Evolutionary conservation across 1,140 invertebrate species (phyloP).

Genomic region (Trachymyrmex cornetzi): DNA sequence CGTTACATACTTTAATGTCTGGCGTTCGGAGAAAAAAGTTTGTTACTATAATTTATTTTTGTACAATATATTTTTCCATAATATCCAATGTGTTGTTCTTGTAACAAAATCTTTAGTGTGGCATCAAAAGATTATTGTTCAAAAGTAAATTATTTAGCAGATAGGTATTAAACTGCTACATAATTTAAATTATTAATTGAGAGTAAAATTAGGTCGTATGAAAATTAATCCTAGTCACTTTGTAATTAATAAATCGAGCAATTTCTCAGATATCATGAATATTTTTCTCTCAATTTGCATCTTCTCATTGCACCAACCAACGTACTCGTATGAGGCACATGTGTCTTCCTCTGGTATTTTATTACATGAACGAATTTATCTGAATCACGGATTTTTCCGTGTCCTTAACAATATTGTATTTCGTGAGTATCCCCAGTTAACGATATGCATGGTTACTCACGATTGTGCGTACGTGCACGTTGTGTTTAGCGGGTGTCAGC

Average conservation of each 20-base stretch:
- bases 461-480: constrained; percentile 38
- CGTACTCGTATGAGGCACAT: not conserved
- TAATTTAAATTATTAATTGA: constrained; percentile 3
- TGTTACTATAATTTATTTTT: no score
- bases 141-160: not conserved
- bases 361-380: constrained; percentile 10
- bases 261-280: not conserved
- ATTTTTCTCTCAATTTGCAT: not conserved
- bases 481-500: constrained; percentile 63
- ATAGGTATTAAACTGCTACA: not conserved
- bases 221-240: not conserved
- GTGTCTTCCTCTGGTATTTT: not conserved
- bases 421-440: constrained; percentile 22
- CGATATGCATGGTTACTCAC: not conserved
- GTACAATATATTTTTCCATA: no score
- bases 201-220: not conserved
- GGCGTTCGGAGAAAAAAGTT: no score
- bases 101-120: no score
- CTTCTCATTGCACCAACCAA: not conserved
- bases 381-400: not conserved
- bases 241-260: not conserved
- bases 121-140: not conserved
- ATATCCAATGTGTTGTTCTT: no score
- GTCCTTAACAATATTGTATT: constrained; percentile 22
- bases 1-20: no score